Conservation (phyloP, 2,113 vertebrate genomes). For the Dicentrarchus labrax region DNA sequence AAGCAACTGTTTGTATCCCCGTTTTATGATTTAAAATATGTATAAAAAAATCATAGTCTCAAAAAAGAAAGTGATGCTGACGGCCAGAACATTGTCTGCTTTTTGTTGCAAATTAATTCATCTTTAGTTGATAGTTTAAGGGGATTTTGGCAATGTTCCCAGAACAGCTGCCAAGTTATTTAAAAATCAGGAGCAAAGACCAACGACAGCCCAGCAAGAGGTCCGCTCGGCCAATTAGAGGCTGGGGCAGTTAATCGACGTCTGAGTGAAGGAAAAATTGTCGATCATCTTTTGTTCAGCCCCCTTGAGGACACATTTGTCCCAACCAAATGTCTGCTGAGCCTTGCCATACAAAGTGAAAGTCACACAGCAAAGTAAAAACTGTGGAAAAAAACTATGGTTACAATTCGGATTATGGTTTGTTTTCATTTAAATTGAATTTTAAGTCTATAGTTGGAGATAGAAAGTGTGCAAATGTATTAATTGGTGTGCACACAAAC, state of each 20-base stretch:
- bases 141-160: conserved; percentile 31
- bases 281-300: background rate
- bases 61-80: background rate
- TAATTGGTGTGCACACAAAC: background rate
- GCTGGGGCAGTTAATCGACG: background rate
- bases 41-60: background rate
- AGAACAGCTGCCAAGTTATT: conserved; percentile 39
- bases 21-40: background rate
- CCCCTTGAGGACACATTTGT: conserved; percentile 2
- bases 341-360: background rate
- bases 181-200: conserved; percentile 26
- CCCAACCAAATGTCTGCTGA: background rate
- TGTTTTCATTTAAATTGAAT: background rate
- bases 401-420: background rate
- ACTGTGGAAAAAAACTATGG: background rate
- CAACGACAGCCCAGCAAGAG: conserved; percentile 22
- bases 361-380: conserved; percentile 2
- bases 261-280: background rate
- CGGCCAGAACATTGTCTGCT: background rate
- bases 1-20: background rate
- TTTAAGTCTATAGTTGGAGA: background rate
- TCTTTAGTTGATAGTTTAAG: background rate
- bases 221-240: conserved; percentile 40
- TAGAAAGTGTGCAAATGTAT: background rate
- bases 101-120: conserved; percentile 15